Evolutionary conservation across 2,113 vertebrate genomes (phyloP).

Genomic region (Mungos mungo): DNA sequence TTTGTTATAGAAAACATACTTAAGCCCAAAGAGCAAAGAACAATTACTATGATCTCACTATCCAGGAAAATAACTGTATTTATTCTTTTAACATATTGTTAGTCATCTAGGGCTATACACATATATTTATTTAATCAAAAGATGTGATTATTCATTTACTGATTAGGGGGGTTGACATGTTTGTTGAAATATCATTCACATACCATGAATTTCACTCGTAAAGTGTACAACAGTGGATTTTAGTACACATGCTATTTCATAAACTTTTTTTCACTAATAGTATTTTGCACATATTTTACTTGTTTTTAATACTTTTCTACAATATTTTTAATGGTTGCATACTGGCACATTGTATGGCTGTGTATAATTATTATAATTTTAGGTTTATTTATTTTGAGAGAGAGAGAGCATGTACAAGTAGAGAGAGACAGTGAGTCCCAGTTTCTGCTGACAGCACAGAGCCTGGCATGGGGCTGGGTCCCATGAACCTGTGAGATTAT

Average conservation of each 20-base stretch:
- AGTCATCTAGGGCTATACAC: neutral
- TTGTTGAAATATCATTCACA: neutral
- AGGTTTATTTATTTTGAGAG: no score
- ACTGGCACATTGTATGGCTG: neutral
- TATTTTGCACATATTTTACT: neutral
- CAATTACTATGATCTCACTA: neutral
- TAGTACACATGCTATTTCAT: neutral
- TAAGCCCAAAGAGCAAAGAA: neutral
- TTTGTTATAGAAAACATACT: neutral
- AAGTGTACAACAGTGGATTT: neutral
- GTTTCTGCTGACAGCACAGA: no score
- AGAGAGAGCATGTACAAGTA: no score
- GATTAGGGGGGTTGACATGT: neutral
- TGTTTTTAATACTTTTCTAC: neutral
- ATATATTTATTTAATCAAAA: neutral
- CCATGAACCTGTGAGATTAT: no score
- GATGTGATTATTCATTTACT: neutral
- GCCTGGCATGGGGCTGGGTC: no score
- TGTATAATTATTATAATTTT: neutral
- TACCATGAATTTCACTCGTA: neutral
- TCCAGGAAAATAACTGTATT: neutral
- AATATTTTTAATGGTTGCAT: neutral
- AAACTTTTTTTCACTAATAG: neutral
- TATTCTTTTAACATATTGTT: conserved; percentile 29
- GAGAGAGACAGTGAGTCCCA: no score